Conservation (phyloP, 2,113 vertebrate genomes). For the Holacanthus passer region DNA sequence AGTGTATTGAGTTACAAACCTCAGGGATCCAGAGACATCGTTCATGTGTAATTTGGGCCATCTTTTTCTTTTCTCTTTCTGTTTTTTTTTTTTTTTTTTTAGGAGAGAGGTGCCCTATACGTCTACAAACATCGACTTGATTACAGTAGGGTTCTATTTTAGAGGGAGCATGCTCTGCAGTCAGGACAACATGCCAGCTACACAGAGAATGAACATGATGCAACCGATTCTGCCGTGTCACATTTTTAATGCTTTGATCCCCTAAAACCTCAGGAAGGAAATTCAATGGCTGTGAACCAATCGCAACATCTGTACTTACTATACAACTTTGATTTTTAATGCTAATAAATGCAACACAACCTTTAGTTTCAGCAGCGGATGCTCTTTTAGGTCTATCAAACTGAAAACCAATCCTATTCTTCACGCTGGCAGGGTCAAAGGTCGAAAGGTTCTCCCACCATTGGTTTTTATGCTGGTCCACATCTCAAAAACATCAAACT, state of each 20-base stretch:
- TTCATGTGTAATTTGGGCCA: constrained; percentile 23
- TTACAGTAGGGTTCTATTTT: constrained; percentile 58
- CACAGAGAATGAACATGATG: constrained; percentile 67
- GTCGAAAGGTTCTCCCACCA: constrained; percentile 2
- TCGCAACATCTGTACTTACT: constrained; percentile 1
- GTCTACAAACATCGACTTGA: constrained; percentile 60
- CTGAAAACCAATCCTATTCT: neutral
- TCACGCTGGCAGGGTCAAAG: constrained; percentile 12
- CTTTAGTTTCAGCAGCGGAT: constrained; percentile 25
- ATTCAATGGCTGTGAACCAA: neutral
- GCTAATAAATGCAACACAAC: constrained; percentile 42
- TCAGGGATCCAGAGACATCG: constrained; percentile 30
- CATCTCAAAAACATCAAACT: constrained; percentile 43
- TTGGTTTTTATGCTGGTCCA: constrained; percentile 23
- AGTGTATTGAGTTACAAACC: constrained; percentile 16
- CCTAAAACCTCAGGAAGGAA: constrained; percentile 33
- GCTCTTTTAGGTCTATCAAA: constrained; percentile 23
- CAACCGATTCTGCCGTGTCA: constrained; percentile 54
- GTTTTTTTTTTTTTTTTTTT: constrained; percentile 6
- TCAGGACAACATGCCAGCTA: constrained; percentile 77
- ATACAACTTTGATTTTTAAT: constrained; percentile 6
- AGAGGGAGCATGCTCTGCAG: constrained; percentile 75
- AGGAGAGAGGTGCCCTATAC: constrained; percentile 32
- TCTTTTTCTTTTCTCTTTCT: constrained; percentile 6
- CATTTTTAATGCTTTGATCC: constrained; percentile 30